Evolutionary conservation across 2,888 invertebrate species (phyloP).

Genomic region (Drosophila cognata): DNA sequence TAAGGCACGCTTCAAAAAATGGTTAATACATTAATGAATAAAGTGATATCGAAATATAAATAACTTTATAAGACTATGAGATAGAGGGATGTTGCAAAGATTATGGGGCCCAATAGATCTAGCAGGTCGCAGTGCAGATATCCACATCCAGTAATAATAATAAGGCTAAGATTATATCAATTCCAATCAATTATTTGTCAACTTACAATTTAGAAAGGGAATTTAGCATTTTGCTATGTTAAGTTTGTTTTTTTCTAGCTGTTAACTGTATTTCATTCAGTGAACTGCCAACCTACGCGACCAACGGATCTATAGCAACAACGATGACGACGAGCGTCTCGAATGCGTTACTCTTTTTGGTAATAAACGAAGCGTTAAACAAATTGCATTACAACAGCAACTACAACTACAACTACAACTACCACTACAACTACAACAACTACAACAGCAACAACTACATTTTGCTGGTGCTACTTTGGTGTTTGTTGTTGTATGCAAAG

Average conservation of each 20-base stretch:
- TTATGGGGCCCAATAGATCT: too few relatives aligned
- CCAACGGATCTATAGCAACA: conserved; percentile 21
- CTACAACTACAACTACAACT: conserved; percentile 29
- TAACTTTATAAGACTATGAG: neutral
- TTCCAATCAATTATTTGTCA: neutral
- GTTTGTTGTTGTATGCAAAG: conserved; percentile 67
- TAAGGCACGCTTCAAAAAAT: neutral
- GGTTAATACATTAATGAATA: neutral
- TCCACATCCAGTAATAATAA: too few relatives aligned
- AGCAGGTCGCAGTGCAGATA: too few relatives aligned
- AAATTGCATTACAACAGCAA: conserved; percentile 78
- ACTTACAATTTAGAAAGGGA: conserved; percentile 7
- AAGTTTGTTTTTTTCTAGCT: neutral
- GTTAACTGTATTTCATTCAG: conserved; percentile 37
- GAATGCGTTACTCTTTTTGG: conserved; percentile 73
- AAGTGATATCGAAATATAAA: neutral
- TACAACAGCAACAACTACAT: conserved; percentile 31
- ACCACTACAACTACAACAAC: conserved; percentile 58
- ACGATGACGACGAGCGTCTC: conserved; percentile 26
- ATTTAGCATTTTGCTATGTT: neutral
- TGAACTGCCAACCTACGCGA: conserved; percentile 41
- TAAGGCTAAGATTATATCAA: neutral
- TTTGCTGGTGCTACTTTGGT: conserved; percentile 28
- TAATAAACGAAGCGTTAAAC: conserved; percentile 82
- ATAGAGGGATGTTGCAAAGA: neutral